These are phyloP conservation scores for Scaptomyza graminum DNA, from an alignment of 1,140 invertebrate species.

Conservation along the genomic window DNA sequence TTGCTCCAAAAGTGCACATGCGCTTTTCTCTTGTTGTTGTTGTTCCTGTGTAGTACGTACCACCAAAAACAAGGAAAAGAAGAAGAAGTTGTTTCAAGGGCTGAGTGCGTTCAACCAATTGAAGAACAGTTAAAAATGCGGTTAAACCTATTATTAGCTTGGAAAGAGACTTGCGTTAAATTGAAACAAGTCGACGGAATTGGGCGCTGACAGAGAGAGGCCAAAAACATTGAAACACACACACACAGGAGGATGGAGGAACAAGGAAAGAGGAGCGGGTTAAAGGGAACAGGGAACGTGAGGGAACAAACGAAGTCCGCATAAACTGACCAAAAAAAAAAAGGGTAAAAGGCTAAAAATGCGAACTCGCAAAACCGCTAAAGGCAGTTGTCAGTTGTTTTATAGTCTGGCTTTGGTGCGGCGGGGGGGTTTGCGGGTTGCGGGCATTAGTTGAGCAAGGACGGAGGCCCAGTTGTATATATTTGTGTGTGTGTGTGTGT, in stretches of 20 bases:
- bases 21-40: conserved; percentile 26
- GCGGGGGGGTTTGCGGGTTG: conserved; percentile 13
- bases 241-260: not conserved
- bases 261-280: not conserved
- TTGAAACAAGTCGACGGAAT: conserved; percentile 66
- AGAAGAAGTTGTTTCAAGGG: conserved; percentile 7
- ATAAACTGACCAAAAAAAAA: conserved; percentile 28
- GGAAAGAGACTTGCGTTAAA: conserved; percentile 72
- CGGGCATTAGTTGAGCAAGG: not conserved
- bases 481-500: not conserved
- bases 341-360: conserved; percentile 40
- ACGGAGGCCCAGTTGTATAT: not conserved
- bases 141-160: conserved; percentile 81
- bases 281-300: not conserved
- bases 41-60: too few species aligned
- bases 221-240: conserved; percentile 20
- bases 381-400: conserved; percentile 54
- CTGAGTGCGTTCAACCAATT: conserved; percentile 49
- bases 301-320: not conserved
- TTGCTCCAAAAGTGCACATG: conserved; percentile 69
- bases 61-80: too few species aligned
- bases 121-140: conserved; percentile 78
- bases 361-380: conserved; percentile 49
- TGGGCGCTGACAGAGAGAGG: conserved; percentile 42
- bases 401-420: conserved; percentile 26